phyloP scores from a whole-genome alignment of 2,113 vertebrate genomes.

The Sceloporus undulatus region DNA sequence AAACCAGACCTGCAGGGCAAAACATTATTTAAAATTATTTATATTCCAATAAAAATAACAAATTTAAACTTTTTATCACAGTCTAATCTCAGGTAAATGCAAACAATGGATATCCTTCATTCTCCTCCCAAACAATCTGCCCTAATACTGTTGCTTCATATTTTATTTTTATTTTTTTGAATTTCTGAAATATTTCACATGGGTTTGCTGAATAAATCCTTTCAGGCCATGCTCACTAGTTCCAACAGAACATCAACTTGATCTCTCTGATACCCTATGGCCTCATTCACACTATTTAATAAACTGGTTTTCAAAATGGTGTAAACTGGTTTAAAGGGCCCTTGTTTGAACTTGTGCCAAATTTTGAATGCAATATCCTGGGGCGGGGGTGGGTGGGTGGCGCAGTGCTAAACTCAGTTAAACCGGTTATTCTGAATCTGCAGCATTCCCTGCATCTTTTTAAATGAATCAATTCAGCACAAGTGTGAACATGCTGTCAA shows the following conservation, averaged over 20 bases:
- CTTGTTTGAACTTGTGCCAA: no score
- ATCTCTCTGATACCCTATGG: background rate
- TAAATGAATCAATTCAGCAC: no score
- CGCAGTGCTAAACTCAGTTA: no score
- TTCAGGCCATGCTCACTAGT: background rate
- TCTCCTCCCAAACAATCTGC: background rate
- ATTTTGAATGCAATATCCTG: no score
- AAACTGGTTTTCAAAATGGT: no score
- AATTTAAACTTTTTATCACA: background rate
- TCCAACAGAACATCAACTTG: background rate
- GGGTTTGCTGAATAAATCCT: background rate
- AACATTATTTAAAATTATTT: background rate
- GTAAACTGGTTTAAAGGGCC: no score
- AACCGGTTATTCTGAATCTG: no score
- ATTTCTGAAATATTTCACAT: background rate
- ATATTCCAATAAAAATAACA: background rate
- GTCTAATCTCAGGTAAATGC: background rate
- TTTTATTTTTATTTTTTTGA: no score
- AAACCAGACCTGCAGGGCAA: background rate
- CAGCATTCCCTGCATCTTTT: no score
- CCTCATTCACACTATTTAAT: no score
- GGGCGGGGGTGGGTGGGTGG: no score
- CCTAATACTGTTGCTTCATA: background rate
- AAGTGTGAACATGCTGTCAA: no score
- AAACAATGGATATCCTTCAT: background rate